Conservation (phyloP, 2,797 vertebrate genomes). For the Rachycentron canadum region DNA sequence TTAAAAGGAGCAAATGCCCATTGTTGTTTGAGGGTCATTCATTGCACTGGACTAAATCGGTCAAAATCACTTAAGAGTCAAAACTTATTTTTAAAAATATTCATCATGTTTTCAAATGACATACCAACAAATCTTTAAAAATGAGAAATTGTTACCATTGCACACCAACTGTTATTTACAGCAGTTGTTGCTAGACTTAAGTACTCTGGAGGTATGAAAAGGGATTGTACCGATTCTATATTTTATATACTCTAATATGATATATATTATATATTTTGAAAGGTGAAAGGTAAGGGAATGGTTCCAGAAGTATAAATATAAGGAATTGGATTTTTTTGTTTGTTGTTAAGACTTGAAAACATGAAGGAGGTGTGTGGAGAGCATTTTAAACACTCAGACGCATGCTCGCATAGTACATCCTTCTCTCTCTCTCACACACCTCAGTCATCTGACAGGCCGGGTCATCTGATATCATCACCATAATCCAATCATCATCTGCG, state of each 20-base stretch:
- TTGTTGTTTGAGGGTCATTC: slow-evolving; percentile 87
- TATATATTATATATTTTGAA: slow-evolving; percentile 90
- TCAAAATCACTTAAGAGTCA: slow-evolving; percentile 82
- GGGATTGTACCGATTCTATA: slow-evolving; percentile 89
- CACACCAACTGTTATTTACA: slow-evolving; percentile 82
- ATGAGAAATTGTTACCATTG: slow-evolving; percentile 80
- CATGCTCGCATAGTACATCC: slow-evolving; percentile 76
- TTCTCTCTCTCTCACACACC: slow-evolving; percentile 77
- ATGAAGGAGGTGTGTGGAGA: slow-evolving; percentile 83
- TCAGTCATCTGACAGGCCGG: slow-evolving; percentile 75
- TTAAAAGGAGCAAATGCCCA: slow-evolving; percentile 78
- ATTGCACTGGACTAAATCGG: slow-evolving; percentile 87
- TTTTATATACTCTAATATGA: slow-evolving; percentile 89
- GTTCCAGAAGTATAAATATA: slow-evolving; percentile 84
- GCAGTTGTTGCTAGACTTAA: slow-evolving; percentile 86
- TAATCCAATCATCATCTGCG: slow-evolving; percentile 63
- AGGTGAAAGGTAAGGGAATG: slow-evolving; percentile 87
- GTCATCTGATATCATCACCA: slow-evolving; percentile 69
- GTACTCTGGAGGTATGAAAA: slow-evolving; percentile 85
- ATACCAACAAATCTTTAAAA: slow-evolving; percentile 85
- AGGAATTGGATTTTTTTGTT: slow-evolving; percentile 83
- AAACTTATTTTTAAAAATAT: slow-evolving; percentile 83
- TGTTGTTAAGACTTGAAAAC: slow-evolving; percentile 84
- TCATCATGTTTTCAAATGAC: slow-evolving; percentile 86
- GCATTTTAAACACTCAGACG: slow-evolving; percentile 79